phyloP scores from a whole-genome alignment of 53 echinoderm and acorn worm genomes.

The Echinarachnius parma region DNA sequence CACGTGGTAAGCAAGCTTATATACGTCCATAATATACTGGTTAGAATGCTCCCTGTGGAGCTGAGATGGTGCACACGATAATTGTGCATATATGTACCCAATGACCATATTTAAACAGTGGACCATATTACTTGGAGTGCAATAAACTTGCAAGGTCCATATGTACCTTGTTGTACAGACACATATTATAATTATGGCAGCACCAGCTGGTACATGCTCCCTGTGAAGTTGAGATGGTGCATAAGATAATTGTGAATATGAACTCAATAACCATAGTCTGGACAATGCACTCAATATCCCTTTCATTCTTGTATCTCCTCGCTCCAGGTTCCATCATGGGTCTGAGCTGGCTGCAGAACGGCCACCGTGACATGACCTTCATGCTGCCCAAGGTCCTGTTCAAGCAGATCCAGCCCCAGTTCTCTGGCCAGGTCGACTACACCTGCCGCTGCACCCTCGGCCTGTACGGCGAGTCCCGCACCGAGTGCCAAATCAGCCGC shows the following conservation, averaged over 20 bases:
- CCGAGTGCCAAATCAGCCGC: slow-evolving; percentile 50
- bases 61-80: no score
- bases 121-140: neutral
- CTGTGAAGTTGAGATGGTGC: no score
- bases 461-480: slow-evolving; percentile 46
- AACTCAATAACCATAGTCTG: no score
- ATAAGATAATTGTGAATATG: no score
- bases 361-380: slow-evolving; percentile 35
- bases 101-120: neutral
- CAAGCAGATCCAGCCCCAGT: slow-evolving; percentile 43
- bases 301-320: neutral
- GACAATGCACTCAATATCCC: no score
- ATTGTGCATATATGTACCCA: no score
- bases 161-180: no score
- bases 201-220: no score
- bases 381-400: slow-evolving; percentile 46
- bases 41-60: no score
- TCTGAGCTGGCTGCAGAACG: slow-evolving; percentile 50
- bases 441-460: slow-evolving; percentile 60
- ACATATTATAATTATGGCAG: no score
- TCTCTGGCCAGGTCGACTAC: slow-evolving; percentile 44
- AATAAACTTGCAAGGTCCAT: no score
- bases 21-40: no score
- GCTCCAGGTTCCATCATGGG: slow-evolving; percentile 61
- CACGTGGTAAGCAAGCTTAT: slow-evolving; percentile 84